Evolutionary conservation across 2,113 vertebrate species (phyloP).

Genomic region (Hemiscyllium ocellatum): DNA sequence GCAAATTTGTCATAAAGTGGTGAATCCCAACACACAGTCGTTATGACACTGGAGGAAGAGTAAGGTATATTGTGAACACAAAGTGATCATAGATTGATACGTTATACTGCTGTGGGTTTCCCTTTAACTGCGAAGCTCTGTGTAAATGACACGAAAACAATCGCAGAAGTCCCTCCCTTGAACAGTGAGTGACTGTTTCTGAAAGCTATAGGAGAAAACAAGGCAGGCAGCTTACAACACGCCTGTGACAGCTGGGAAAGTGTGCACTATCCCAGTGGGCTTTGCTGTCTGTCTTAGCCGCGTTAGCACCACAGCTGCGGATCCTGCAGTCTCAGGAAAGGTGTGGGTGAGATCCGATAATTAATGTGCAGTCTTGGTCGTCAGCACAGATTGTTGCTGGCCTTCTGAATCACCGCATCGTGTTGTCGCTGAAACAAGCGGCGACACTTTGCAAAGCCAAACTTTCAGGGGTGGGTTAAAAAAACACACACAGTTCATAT

Average conservation of each 20-base stretch:
- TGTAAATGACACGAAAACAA: conserved; percentile 15
- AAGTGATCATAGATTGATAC: neutral
- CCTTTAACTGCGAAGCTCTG: conserved; percentile 10
- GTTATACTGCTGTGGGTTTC: neutral
- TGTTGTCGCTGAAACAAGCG: conserved; percentile 29
- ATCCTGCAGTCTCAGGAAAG: conserved; percentile 35
- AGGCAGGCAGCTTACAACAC: conserved; percentile 30
- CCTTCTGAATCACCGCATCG: conserved; percentile 32
- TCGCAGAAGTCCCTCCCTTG: conserved; percentile 7
- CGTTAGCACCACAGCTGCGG: conserved; percentile 38
- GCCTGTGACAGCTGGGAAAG: conserved; percentile 33
- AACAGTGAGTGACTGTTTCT: conserved; percentile 14
- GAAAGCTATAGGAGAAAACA: neutral
- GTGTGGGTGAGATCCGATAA: conserved; percentile 38
- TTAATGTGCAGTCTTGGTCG: conserved; percentile 38
- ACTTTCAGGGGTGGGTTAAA: neutral
- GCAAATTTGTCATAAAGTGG: neutral
- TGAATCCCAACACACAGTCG: neutral
- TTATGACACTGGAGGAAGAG: neutral
- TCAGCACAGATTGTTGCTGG: conserved; percentile 38
- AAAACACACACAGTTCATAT: neutral
- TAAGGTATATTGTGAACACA: neutral
- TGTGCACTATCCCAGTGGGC: conserved; percentile 36
- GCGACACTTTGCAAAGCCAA: conserved; percentile 32
- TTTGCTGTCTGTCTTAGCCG: conserved; percentile 37